Conservation (phyloP, 30 jellyfish, hydroid and myxozoan species). For the Morbakka virulenta region DNA sequence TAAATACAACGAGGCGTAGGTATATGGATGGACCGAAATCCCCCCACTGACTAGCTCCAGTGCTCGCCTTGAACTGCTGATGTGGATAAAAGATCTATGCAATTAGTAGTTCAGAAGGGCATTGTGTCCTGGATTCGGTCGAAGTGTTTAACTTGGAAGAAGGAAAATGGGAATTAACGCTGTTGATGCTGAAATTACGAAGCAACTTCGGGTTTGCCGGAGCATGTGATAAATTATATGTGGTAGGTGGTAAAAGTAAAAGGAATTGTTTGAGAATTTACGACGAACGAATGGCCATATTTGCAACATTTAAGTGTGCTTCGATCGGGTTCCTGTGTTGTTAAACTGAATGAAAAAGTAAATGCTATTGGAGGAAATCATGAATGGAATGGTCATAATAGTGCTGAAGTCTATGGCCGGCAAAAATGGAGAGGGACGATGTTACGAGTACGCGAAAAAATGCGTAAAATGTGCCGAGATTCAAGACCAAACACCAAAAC, state of each 20-base stretch:
- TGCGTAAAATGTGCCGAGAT: too few species aligned
- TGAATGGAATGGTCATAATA: slow-evolving; percentile 71
- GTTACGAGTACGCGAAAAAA: slow-evolving; percentile 52
- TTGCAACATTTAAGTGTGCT: slow-evolving; percentile 38
- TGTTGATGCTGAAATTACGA: slow-evolving; percentile 43
- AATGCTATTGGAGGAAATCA: slow-evolving; percentile 76
- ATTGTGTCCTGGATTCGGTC: slow-evolving; percentile 40
- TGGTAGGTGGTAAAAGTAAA: slow-evolving; percentile 63
- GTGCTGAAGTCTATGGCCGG: slow-evolving; percentile 64
- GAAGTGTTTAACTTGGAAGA: slow-evolving; percentile 44
- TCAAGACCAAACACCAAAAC: too few species aligned
- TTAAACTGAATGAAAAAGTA: slow-evolving; percentile 25
- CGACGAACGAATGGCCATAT: slow-evolving; percentile 40
- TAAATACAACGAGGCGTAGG: slow-evolving; percentile 61
- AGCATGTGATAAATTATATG: slow-evolving; percentile 23
- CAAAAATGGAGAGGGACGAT: slow-evolving; percentile 16
- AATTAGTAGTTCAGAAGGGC: slow-evolving; percentile 78
- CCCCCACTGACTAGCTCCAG: slow-evolving; percentile 39
- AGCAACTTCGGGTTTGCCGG: slow-evolving; percentile 56
- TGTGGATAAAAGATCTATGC: slow-evolving; percentile 31
- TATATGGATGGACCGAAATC: slow-evolving; percentile 60
- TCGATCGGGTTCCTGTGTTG: slow-evolving; percentile 57
- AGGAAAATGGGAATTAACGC: slow-evolving; percentile 34
- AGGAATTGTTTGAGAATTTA: slow-evolving; percentile 20
- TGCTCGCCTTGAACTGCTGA: slow-evolving; percentile 58